phyloP scores from a whole-genome alignment of 1,140 invertebrate species.

The Drosophila ambigua region DNA sequence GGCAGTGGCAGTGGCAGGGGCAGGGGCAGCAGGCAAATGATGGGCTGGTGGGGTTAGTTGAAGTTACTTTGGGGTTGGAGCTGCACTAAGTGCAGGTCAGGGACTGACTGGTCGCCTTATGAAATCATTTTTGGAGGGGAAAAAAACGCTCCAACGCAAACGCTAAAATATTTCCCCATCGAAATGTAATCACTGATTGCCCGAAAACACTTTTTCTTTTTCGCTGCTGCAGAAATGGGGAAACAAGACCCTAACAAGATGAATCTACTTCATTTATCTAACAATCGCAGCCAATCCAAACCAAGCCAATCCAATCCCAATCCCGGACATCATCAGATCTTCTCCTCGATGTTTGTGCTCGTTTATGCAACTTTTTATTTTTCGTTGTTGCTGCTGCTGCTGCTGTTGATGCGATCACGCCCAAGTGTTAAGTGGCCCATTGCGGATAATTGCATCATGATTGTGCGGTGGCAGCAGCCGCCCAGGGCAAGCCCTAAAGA shows the following conservation, averaged over 20 bases:
- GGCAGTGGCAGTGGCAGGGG: too few relatives aligned
- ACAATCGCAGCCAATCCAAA: conserved; percentile 3
- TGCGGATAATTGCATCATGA: conserved; percentile 58
- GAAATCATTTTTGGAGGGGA: too few relatives aligned
- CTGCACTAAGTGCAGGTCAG: not conserved
- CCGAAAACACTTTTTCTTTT: too few relatives aligned
- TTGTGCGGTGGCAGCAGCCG: not conserved
- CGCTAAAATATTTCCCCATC: too few relatives aligned
- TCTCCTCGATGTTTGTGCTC: not conserved
- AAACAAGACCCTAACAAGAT: too few relatives aligned
- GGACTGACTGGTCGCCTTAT: too few relatives aligned
- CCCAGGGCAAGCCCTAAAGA: conserved; percentile 10
- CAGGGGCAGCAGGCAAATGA: too few relatives aligned
- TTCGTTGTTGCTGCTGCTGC: not conserved
- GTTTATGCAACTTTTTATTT: conserved; percentile 42
- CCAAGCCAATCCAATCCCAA: not conserved
- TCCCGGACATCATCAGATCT: conserved; percentile 39
- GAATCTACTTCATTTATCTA: conserved; percentile 39
- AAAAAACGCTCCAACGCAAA: too few relatives aligned
- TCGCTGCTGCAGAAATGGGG: too few relatives aligned
- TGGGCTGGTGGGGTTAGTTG: not conserved
- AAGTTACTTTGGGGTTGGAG: not conserved
- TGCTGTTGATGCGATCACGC: conserved; percentile 25
- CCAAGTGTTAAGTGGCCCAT: conserved; percentile 59
- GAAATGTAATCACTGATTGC: too few relatives aligned